Evolutionary conservation across 30 jellyfish, hydroid and myxozoan genomes (phyloP), one percentile per base, ranked within the genome.

Genomic region (Cassiopea andromeda): DNA sequence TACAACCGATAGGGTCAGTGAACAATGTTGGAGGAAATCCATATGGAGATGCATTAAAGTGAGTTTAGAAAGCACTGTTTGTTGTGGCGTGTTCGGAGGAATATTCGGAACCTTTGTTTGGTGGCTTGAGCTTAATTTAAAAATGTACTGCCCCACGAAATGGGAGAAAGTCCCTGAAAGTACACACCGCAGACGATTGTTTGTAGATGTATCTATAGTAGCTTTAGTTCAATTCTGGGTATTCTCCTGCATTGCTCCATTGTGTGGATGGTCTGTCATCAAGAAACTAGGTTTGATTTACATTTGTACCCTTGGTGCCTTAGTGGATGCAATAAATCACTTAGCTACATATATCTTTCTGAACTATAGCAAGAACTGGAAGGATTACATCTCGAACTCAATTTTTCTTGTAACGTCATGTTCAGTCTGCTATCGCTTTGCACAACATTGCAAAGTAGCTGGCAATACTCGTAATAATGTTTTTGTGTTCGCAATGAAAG

Each of bases 51-150:
- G 81, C 46, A 13, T 61, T 72, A 68, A 38, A 3, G 67, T 81
- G 48, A n/a, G 67, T 69, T 61, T 70, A 1, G 50, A 81, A 44
- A 54, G 73, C 48, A 66, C 81, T 1, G 82, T 66, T 47, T 5
- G 46, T 14, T 60, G 16, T 14, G 90, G 81, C 48, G 50, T 38
- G n/a, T 7, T 81, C 1, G 60, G 49, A 1, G 90, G 90, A 17
- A 44, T 81, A n/a, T 54, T 81, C 67, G 81, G 82, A 10, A 46
- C 81, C 6, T 19, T 46, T 18, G 13, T 81, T 45, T 67, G 82
- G 81, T 81, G 90, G 90, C 47, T 81, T 17, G 81, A 81, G 17
- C 81, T 81, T n/a, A 81, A 81, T 16, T 13, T 81, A 0, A 48
- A 82, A 14, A 60, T 60, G 48, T 60, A 70, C 70, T 81, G 90